A percentile compares a stretch with the other conserved stretches of the same genome.
phyloP scores from a whole-genome alignment of 53 echinoderm and acorn worm species.

The Antedon mediterranea region DNA sequence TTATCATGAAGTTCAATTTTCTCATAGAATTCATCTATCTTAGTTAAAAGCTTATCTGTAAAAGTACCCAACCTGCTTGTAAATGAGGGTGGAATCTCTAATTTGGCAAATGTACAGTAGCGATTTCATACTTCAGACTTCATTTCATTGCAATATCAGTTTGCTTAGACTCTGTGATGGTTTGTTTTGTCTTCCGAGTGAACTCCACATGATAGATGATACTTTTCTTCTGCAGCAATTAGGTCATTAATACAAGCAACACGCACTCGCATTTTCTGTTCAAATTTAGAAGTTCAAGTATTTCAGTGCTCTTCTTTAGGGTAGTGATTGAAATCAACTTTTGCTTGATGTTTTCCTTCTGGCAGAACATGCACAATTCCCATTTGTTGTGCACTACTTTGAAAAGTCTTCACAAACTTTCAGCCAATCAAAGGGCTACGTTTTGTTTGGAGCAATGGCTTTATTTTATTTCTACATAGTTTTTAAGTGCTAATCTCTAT shows the following conservation, averaged over 20 bases:
- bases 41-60: too few species aligned
- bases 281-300: conserved; percentile 2
- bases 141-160: background rate
- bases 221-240: conserved; percentile 17
- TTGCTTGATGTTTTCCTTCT: background rate
- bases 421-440: too few species aligned
- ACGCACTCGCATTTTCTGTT: conserved; percentile 4
- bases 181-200: conserved; percentile 1
- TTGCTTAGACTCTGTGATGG: background rate
- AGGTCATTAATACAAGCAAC: conserved; percentile 12
- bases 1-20: too few species aligned
- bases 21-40: too few species aligned
- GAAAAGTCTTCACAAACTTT: too few species aligned
- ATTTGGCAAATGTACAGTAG: background rate
- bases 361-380: conserved; percentile 14
- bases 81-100: background rate
- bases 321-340: conserved; percentile 5
- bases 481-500: too few species aligned
- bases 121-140: conserved; percentile 1
- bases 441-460: too few species aligned
- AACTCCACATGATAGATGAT: conserved; percentile 12
- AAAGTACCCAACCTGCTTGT: too few species aligned
- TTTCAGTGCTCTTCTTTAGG: background rate
- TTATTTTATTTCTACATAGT: too few species aligned
- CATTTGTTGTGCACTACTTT: conserved; percentile 1